Conservation (phyloP, 2,113 vertebrate species). For the Osmerus mordax region DNA sequence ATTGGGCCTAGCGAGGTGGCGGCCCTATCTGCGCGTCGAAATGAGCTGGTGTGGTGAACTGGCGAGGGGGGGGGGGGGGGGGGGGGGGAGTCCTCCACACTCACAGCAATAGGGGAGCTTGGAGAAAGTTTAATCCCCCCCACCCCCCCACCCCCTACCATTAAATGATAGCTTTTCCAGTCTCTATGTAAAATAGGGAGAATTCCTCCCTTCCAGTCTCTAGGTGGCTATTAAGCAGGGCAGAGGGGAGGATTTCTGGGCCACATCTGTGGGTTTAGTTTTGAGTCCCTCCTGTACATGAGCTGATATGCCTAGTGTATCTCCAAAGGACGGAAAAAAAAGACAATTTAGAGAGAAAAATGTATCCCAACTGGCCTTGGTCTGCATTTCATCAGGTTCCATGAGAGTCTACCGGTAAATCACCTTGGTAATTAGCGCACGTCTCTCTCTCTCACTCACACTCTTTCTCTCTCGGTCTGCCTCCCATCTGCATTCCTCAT, state of each 20-base stretch:
- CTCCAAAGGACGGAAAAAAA: slow-evolving; percentile 4
- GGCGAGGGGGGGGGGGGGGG: background rate
- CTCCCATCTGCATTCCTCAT: slow-evolving; percentile 32
- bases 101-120: slow-evolving; percentile 19
- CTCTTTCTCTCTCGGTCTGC: background rate
- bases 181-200: slow-evolving; percentile 26
- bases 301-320: slow-evolving; percentile 7
- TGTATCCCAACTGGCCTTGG: background rate
- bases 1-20: slow-evolving; percentile 55
- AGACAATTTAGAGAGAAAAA: slow-evolving; percentile 1
- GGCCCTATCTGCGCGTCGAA: slow-evolving; percentile 61
- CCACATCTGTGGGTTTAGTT: background rate
- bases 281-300: background rate
- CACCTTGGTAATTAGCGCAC: slow-evolving; percentile 20
- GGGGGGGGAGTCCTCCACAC: background rate
- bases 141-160: background rate
- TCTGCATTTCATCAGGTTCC: slow-evolving; percentile 3
- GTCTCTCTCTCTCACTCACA: background rate
- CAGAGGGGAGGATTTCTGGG: background rate
- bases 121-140: background rate
- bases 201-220: background rate
- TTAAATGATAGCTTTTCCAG: slow-evolving; percentile 45
- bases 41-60: slow-evolving; percentile 49
- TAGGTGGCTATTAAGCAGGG: slow-evolving; percentile 33
- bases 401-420: slow-evolving; percentile 23